phyloP scores from a whole-genome alignment of 2,888 invertebrate genomes.

The Agapostemon virescens region DNA sequence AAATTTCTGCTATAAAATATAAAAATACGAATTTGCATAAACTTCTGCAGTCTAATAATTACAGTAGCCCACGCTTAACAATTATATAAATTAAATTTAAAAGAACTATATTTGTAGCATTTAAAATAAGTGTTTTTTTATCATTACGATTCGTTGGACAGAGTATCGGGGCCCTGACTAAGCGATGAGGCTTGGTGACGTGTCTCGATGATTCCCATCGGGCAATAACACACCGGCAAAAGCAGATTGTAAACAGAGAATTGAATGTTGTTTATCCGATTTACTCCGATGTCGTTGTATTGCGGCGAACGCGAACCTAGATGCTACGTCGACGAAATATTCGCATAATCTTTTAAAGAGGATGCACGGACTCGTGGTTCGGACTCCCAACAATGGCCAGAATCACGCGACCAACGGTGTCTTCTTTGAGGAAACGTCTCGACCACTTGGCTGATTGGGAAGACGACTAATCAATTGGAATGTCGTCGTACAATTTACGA shows the following conservation, averaged over 20 bases:
- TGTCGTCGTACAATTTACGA: neutral
- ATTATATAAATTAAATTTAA: too few species aligned
- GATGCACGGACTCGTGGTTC: neutral
- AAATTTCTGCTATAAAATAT: neutral
- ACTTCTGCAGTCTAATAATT: neutral
- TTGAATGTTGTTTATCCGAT: slow-evolving; percentile 49
- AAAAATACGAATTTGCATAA: neutral
- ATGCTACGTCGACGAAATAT: neutral
- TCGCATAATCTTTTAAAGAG: neutral
- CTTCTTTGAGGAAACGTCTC: neutral
- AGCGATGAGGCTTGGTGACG: too few species aligned
- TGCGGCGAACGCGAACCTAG: neutral
- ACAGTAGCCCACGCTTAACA: too few species aligned
- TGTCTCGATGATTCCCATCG: too few species aligned
- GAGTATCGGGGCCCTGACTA: too few species aligned
- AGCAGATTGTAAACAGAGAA: slow-evolving; percentile 53
- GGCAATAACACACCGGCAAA: too few species aligned
- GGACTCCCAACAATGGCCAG: neutral
- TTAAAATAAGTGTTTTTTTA: too few species aligned
- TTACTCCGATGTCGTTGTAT: slow-evolving; percentile 30
- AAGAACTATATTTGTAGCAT: too few species aligned
- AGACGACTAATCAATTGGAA: neutral
- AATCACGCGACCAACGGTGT: neutral
- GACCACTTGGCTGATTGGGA: neutral
- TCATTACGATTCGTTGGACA: too few species aligned